Evolutionary conservation across 2,113 vertebrate species (phyloP).

Genomic region (Elanus axillaris): DNA sequence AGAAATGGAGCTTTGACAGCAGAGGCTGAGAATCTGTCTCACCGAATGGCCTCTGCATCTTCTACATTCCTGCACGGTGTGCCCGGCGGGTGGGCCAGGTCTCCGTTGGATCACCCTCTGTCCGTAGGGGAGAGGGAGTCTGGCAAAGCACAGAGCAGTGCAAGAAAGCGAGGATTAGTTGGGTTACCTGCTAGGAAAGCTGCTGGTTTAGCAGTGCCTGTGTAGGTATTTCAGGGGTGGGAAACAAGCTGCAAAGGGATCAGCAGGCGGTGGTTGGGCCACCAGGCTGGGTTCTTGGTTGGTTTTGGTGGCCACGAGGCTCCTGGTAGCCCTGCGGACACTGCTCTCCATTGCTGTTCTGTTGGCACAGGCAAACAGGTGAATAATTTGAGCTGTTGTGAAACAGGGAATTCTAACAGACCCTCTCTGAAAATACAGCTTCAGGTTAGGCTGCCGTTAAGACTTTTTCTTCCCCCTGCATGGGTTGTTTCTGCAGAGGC

Average conservation of each 20-base stretch:
- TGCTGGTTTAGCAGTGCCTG: not conserved
- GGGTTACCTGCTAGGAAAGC: not conserved
- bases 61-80: accelerated
- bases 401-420: not conserved
- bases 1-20: not conserved
- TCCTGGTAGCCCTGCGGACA: not conserved
- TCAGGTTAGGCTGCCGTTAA: not conserved
- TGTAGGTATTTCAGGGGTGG: not conserved
- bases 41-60: accelerated
- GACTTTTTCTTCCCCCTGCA: not conserved
- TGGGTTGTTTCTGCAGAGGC: not conserved
- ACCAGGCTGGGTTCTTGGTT: not conserved
- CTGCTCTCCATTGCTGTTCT: not conserved
- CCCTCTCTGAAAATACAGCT: not conserved
- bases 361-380: not conserved
- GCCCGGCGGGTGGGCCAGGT: too few relatives aligned
- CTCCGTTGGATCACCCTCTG: accelerated
- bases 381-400: not conserved
- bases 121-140: not conserved
- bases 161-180: too few relatives aligned
- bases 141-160: accelerated
- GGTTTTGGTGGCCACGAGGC: accelerated
- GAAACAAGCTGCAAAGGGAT: not conserved
- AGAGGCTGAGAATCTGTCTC: not conserved
- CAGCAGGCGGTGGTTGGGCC: not conserved